Percentiles rank a stretch among this genome's conserved stretches.
These are phyloP conservation scores for human (Homo sapiens) DNA, from an alignment of 2,113 vertebrate species.

Conservation along the genomic window DNA sequence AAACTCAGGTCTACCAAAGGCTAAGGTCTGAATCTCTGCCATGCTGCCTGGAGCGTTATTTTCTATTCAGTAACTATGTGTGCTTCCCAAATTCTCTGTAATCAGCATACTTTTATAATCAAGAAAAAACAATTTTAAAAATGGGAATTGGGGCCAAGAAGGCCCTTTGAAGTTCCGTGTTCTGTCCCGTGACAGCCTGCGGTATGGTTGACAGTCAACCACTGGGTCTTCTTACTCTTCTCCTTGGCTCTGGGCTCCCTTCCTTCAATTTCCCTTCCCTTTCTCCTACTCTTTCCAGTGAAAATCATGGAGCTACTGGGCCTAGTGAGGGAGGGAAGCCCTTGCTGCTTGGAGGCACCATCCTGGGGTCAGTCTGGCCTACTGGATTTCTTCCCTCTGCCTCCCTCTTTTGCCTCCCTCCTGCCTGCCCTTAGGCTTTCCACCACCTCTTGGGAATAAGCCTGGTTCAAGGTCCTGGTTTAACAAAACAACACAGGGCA, in stretches of 20 bases:
- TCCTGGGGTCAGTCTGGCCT: not conserved
- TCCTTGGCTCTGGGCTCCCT: not conserved
- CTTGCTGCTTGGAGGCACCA: not conserved
- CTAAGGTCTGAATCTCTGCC: not conserved
- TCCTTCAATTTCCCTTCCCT: not conserved
- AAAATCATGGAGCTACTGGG: not conserved
- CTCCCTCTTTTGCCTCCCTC: not conserved
- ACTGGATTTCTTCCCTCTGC: not conserved
- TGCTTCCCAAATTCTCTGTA: not conserved
- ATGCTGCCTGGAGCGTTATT: not conserved
- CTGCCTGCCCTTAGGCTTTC: not conserved
- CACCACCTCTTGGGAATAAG: not conserved
- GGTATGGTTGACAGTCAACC: not conserved
- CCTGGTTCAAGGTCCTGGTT: conserved; percentile 44
- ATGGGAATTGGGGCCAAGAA: not conserved
- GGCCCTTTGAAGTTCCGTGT: not conserved
- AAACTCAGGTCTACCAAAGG: not conserved
- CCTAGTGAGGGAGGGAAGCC: not conserved
- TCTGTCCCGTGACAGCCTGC: not conserved
- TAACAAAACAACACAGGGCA: conserved; percentile 66
- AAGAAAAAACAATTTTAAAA: not conserved
- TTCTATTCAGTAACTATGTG: not conserved
- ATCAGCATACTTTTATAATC: not conserved
- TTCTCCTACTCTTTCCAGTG: not conserved
- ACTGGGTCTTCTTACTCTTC: not conserved